phyloP scores from a whole-genome alignment of 2,797 vertebrate genomes.

The Phataginus tetradactyla region DNA sequence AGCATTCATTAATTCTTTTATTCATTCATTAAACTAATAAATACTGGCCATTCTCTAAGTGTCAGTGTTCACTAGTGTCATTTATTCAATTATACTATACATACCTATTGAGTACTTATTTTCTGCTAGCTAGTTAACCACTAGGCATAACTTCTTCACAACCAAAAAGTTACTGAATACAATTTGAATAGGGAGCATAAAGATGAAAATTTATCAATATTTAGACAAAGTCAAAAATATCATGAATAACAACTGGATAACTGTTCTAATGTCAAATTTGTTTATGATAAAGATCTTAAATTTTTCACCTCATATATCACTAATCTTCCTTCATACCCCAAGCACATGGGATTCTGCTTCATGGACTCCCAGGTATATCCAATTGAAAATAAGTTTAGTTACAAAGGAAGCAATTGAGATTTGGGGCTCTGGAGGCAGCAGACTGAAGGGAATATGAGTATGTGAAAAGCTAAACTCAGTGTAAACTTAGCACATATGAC shows the following conservation, averaged over 20 bases:
- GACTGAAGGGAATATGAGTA: background rate
- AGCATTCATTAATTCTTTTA: background rate
- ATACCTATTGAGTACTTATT: background rate
- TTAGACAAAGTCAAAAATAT: background rate
- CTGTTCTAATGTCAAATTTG: background rate
- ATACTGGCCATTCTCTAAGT: background rate
- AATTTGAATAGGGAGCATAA: background rate
- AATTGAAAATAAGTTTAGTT: background rate
- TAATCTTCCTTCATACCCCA: background rate
- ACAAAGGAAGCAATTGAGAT: constrained; percentile 37
- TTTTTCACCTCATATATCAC: background rate
- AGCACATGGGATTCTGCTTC: background rate
- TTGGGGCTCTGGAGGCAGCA: constrained; percentile 17
- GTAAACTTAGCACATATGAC: background rate
- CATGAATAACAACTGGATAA: background rate
- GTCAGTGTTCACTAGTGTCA: background rate
- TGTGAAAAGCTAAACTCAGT: constrained; percentile 9
- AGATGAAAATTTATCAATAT: background rate
- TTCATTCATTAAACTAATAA: constrained; percentile 1
- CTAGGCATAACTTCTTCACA: background rate
- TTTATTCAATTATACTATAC: background rate
- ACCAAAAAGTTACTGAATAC: background rate
- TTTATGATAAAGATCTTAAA: background rate
- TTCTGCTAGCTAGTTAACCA: constrained; percentile 24
- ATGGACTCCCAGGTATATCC: background rate